Evolutionary conservation across 2,888 invertebrate species (phyloP).

Genomic region (Megastigmus dorsalis): DNA sequence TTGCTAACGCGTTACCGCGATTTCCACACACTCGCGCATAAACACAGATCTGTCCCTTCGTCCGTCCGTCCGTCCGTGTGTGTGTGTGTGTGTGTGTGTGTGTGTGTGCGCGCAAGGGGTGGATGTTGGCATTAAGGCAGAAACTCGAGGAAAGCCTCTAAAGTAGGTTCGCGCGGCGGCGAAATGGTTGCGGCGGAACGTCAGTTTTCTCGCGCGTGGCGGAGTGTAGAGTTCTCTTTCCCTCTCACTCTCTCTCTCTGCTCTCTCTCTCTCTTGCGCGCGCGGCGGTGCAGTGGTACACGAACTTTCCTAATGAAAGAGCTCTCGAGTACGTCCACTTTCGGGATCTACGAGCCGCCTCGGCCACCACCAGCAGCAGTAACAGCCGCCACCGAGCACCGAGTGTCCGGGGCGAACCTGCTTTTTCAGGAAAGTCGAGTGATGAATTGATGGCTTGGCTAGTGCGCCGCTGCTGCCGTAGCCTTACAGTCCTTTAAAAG

Average conservation of each 20-base stretch:
- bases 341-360: no score
- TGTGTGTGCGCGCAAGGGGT: background rate
- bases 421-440: background rate
- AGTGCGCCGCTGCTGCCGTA: no score
- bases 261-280: background rate
- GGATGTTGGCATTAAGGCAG: background rate
- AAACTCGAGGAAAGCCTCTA: background rate
- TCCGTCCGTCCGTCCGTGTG: no score
- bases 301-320: slow-evolving; percentile 49
- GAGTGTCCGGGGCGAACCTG: background rate
- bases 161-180: slow-evolving; percentile 9
- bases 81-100: background rate
- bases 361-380: no score
- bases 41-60: no score
- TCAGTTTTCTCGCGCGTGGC: slow-evolving; percentile 21
- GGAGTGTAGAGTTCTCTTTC: background rate
- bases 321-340: slow-evolving; percentile 31
- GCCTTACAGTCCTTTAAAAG: no score
- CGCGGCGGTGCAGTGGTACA: background rate
- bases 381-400: no score
- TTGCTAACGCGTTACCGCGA: no score
- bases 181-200: slow-evolving; percentile 8
- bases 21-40: background rate
- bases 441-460: slow-evolving; percentile 16
- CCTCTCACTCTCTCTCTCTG: background rate